These are phyloP conservation scores for Mellilla xanthometata DNA, from an alignment of 2,888 invertebrate genomes.

Conservation along the genomic window DNA sequence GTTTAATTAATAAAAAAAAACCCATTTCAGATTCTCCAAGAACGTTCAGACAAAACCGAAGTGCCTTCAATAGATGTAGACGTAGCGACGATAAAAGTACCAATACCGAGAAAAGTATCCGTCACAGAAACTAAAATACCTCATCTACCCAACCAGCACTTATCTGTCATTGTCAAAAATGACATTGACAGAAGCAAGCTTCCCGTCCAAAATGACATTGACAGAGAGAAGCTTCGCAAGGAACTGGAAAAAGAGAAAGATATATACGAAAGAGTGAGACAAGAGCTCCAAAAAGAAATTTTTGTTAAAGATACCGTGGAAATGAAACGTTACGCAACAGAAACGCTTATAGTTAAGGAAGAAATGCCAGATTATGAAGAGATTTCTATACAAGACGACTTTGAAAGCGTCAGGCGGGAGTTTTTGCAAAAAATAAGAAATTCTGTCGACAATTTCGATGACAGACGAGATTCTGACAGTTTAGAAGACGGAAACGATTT, in stretches of 20 bases:
- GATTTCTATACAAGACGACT: slow-evolving; percentile 11
- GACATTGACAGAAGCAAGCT: slow-evolving; percentile 20
- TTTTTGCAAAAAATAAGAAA: neutral
- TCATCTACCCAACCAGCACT: slow-evolving; percentile 26
- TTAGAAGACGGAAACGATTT: neutral
- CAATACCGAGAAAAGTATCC: slow-evolving; percentile 30
- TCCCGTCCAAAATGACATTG: slow-evolving; percentile 23
- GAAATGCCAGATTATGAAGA: slow-evolving; percentile 15
- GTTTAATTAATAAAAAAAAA: too few species aligned
- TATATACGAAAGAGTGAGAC: slow-evolving; percentile 30
- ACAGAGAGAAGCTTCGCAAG: slow-evolving; percentile 15
- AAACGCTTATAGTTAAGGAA: slow-evolving; percentile 14
- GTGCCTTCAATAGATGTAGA: slow-evolving; percentile 51
- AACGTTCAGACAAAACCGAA: slow-evolving; percentile 44
- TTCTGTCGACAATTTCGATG: neutral
- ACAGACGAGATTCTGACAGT: neutral
- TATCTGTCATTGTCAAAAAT: slow-evolving; percentile 24
- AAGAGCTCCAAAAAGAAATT: slow-evolving; percentile 22
- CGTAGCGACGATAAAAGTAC: slow-evolving; percentile 15
- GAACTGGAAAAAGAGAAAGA: slow-evolving; percentile 32
- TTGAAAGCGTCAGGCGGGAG: neutral
- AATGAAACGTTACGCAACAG: neutral
- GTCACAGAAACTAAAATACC: slow-evolving; percentile 41
- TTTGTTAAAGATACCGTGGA: slow-evolving; percentile 7
- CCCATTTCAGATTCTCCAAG: slow-evolving; percentile 43